Base-by-base conservation (phyloP, 2,888 invertebrate species). In the Chromoteleia sp. region DNA sequence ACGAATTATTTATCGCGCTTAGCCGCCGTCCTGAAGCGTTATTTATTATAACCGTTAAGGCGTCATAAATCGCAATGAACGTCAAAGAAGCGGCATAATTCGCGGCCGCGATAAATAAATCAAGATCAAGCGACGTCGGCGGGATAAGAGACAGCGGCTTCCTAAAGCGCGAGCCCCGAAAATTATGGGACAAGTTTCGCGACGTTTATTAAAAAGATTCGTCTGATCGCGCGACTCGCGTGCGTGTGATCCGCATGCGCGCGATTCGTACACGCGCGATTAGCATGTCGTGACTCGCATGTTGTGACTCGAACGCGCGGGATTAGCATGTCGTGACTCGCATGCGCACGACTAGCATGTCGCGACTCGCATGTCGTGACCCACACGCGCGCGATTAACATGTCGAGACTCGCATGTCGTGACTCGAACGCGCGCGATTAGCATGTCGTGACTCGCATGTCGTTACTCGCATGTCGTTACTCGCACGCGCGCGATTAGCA, bases 1-100 rank as follows among this genome's bases (percentile, higher is more conserved):
- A 0, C 43, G 29, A 56, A 75, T 15, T 67, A 56, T 58, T 67
- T 67, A 54, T 54, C 29, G 41, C 30, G 5, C 54, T 33, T 54
- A 45, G 25, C 6, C 6, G 25, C 8, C 45, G 17, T n/a, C 25
- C 21, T 54, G 58, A 75, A 75, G 50, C 17, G 30, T 75, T 75
- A 65, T 67, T 65, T 75, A 75, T 75, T 50, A 12, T 65, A 39
- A 75, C 19, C 33, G 54, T 56, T 56, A 63, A 63, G 74, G 45
- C 19, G 33, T 54, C 14, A 15, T 52, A 61, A 52, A 52, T 61
- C 33, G 59, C 52, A 61, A 61, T 59, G 54, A 52, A 61, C 19
- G 71, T 59, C 48, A 71, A 36, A 50, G 39, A 15, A 15, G 50
- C 17, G 33, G 30, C 14, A 54, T 61, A 52, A 52, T 50, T 39